phyloP scores from a whole-genome alignment of 1,140 invertebrate genomes.

The Whitmania pigra region DNA sequence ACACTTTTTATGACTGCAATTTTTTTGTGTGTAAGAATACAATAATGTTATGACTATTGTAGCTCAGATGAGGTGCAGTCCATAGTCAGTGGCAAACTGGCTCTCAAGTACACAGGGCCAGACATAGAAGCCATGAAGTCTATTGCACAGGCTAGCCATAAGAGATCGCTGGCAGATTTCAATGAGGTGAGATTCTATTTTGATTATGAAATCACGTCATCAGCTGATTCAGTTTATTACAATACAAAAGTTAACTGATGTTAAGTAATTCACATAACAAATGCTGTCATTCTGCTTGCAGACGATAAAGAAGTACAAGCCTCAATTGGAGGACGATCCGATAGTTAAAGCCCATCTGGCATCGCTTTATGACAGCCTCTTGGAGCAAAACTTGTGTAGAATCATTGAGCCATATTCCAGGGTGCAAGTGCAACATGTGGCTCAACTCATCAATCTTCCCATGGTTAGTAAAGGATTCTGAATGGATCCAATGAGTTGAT shows the following conservation, averaged over 20 bases:
- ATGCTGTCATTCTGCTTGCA: slow-evolving; percentile 30
- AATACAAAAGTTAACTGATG: too few relatives aligned
- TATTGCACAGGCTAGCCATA: slow-evolving; percentile 86
- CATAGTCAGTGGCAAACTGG: slow-evolving; percentile 88
- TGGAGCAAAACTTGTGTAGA: slow-evolving; percentile 95
- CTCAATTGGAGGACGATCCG: slow-evolving; percentile 84
- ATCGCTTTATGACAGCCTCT: slow-evolving; percentile 91
- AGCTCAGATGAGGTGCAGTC: slow-evolving; percentile 85
- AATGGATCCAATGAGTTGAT: too few relatives aligned
- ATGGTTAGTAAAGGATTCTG: slow-evolving; percentile 30
- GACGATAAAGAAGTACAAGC: slow-evolving; percentile 69
- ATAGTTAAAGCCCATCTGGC: slow-evolving; percentile 91
- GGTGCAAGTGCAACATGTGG: slow-evolving; percentile 75
- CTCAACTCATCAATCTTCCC: slow-evolving; percentile 72
- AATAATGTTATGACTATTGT: slow-evolving; percentile 27
- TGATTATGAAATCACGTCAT: not conserved
- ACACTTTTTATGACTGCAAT: slow-evolving; percentile 10
- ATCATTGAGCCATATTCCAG: slow-evolving; percentile 97
- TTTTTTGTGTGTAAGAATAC: slow-evolving; percentile 18
- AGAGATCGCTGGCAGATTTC: slow-evolving; percentile 89
- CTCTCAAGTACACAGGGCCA: slow-evolving; percentile 83
- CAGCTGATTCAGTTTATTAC: too few relatives aligned
- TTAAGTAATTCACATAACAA: too few relatives aligned
- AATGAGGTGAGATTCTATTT: slow-evolving; percentile 46
- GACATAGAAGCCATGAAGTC: slow-evolving; percentile 96